A percentile compares a stretch with the other conserved stretches of the same genome.
Evolutionary conservation across 1,140 invertebrate genomes (phyloP).

Genomic region (Proctacanthus coquilletti): DNA sequence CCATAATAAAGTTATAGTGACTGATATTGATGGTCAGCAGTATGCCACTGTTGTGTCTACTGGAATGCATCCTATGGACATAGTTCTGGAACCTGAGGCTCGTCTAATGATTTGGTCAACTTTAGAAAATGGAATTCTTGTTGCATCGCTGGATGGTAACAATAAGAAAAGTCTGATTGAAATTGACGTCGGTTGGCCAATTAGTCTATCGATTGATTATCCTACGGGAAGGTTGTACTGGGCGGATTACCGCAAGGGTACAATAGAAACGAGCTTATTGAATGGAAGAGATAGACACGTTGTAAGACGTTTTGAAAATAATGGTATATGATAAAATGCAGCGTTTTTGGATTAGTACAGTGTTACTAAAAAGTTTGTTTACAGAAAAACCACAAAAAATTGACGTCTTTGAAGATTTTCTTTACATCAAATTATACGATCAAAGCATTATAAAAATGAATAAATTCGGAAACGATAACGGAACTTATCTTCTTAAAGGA

Average conservation of each 20-base stretch:
- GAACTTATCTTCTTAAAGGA: slow-evolving; percentile 37
- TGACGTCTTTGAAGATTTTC: slow-evolving; percentile 55
- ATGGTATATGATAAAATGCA: too few relatives aligned
- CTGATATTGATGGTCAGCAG: slow-evolving; percentile 40
- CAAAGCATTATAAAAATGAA: slow-evolving; percentile 49
- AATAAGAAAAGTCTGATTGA: slow-evolving; percentile 37
- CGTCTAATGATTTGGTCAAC: slow-evolving; percentile 30
- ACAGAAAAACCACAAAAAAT: slow-evolving; percentile 46
- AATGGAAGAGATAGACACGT: slow-evolving; percentile 48
- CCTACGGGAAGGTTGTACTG: slow-evolving; percentile 53
- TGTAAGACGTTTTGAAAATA: slow-evolving; percentile 35
- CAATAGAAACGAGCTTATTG: slow-evolving; percentile 47
- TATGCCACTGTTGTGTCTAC: slow-evolving; percentile 40
- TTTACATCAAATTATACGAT: slow-evolving; percentile 49
- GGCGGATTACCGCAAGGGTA: slow-evolving; percentile 51
- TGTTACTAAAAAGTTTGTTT: slow-evolving; percentile 8
- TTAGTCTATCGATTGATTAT: slow-evolving; percentile 52
- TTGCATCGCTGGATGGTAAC: slow-evolving; percentile 49
- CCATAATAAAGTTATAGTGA: slow-evolving; percentile 39
- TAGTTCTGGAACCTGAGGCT: slow-evolving; percentile 48
- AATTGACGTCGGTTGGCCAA: slow-evolving; percentile 44
- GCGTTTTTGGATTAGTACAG: not conserved
- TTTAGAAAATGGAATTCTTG: slow-evolving; percentile 39
- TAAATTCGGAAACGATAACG: slow-evolving; percentile 48
- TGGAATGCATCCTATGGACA: slow-evolving; percentile 35